These are phyloP conservation scores for Fratercula arctica DNA, from an alignment of 2,797 vertebrate species.

Conservation along the genomic window DNA sequence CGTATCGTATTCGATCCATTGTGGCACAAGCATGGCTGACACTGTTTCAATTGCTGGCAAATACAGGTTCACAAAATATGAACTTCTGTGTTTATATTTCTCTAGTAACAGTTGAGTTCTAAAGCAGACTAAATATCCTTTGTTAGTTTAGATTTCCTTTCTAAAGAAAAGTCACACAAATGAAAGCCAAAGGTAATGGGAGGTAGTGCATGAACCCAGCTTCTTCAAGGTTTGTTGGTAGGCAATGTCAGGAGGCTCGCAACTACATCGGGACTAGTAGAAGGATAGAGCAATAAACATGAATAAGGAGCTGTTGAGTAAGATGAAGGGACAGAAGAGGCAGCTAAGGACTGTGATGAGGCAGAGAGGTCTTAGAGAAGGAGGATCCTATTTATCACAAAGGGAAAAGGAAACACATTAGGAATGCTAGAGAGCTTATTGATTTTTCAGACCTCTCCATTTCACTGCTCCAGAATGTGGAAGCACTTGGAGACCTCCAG, in stretches of 20 bases:
- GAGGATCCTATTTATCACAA: neutral
- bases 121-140: conserved; percentile 50
- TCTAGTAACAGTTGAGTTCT: conserved; percentile 4
- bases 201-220: neutral
- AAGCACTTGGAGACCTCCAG: neutral
- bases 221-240: neutral
- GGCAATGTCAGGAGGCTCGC: conserved; percentile 1
- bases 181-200: conserved; percentile 21
- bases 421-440: neutral
- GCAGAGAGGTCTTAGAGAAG: neutral
- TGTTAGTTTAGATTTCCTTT: conserved; percentile 46
- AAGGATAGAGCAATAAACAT: neutral
- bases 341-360: neutral
- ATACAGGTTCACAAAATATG: neutral
- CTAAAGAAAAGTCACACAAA: conserved; percentile 31
- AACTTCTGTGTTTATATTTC: conserved; percentile 30
- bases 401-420: neutral
- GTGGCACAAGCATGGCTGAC: neutral
- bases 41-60: neutral
- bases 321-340: neutral
- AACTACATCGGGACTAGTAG: neutral
- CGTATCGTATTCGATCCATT: neutral
- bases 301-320: neutral
- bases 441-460: neutral
- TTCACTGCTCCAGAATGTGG: neutral